Conservation (phyloP, 2,888 invertebrate genomes). For the Rosalia funebris region DNA sequence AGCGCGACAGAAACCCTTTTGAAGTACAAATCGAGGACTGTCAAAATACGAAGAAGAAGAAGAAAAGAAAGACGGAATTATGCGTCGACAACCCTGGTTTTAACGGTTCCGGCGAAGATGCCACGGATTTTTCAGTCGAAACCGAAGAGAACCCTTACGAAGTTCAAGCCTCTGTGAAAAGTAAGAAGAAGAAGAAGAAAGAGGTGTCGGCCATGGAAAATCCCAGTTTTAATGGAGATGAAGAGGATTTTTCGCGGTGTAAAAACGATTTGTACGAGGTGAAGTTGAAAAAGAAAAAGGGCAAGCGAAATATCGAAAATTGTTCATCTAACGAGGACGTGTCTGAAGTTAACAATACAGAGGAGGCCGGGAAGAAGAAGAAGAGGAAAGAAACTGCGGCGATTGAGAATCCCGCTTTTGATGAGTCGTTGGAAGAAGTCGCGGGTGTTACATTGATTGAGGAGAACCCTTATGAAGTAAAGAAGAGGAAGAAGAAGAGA, state of each 20-base stretch:
- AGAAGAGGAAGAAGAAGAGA: conserved; percentile 27
- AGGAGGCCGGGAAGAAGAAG: background rate
- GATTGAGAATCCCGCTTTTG: background rate
- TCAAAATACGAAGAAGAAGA: conserved; percentile 31
- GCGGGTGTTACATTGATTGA: background rate
- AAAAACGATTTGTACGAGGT: background rate
- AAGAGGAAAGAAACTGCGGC: conserved; percentile 3
- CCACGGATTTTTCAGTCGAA: conserved; percentile 20
- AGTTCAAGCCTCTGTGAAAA: conserved; percentile 23
- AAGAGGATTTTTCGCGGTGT: background rate
- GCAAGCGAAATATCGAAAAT: background rate
- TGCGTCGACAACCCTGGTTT: conserved; percentile 40
- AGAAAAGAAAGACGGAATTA: conserved; percentile 15
- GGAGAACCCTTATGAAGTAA: conserved; percentile 17
- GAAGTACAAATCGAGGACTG: conserved; percentile 36
- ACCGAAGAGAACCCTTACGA: conserved; percentile 35
- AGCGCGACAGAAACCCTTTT: no score
- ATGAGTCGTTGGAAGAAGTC: background rate
- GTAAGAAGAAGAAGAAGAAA: conserved; percentile 12
- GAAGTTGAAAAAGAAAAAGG: background rate
- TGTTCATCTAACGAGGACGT: background rate
- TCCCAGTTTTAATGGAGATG: conserved; percentile 32
- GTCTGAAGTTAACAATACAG: background rate
- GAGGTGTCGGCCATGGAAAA: conserved; percentile 32
- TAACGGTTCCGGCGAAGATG: conserved; percentile 24